phyloP scores from a whole-genome alignment of 2,113 vertebrate genomes.

The Hirundichthys speculiger region DNA sequence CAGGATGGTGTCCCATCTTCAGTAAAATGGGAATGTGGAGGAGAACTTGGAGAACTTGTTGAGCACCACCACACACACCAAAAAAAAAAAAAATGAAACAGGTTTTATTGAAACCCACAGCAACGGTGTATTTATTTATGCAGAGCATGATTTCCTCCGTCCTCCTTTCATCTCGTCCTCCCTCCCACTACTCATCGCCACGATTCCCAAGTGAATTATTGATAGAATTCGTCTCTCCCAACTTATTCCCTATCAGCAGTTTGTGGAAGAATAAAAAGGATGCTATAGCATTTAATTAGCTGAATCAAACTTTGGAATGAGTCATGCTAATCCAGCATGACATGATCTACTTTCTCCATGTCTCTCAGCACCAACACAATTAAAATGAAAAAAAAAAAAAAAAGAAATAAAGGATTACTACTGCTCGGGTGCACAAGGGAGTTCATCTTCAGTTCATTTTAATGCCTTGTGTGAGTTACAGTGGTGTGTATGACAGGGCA shows the following conservation, averaged over 20 bases:
- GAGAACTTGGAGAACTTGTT: too few relatives aligned
- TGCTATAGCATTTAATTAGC: slow-evolving; percentile 59
- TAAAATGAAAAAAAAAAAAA: slow-evolving; percentile 65
- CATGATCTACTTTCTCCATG: slow-evolving; percentile 63
- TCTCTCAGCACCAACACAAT: slow-evolving; percentile 74
- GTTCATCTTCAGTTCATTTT: slow-evolving; percentile 49
- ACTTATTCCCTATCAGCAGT: slow-evolving; percentile 30
- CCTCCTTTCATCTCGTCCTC: background rate
- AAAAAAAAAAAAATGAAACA: too few relatives aligned
- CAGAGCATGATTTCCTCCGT: background rate
- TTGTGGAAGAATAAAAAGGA: slow-evolving; percentile 53
- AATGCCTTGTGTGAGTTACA: slow-evolving; percentile 18
- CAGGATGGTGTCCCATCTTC: too few relatives aligned
- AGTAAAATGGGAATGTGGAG: too few relatives aligned
- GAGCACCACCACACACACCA: too few relatives aligned
- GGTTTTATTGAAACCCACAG: too few relatives aligned
- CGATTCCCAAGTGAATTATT: slow-evolving; percentile 25
- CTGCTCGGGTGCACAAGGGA: slow-evolving; percentile 30
- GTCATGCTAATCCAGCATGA: slow-evolving; percentile 64
- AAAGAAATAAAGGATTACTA: slow-evolving; percentile 59
- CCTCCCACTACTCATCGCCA: slow-evolving; percentile 7
- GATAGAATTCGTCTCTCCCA: slow-evolving; percentile 9
- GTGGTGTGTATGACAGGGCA: slow-evolving; percentile 1
- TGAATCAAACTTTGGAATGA: slow-evolving; percentile 60
- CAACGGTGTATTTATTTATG: background rate